Evolutionary conservation across 2,797 vertebrate species (phyloP).

Genomic region (Rhinatrema bivittatum): DNA sequence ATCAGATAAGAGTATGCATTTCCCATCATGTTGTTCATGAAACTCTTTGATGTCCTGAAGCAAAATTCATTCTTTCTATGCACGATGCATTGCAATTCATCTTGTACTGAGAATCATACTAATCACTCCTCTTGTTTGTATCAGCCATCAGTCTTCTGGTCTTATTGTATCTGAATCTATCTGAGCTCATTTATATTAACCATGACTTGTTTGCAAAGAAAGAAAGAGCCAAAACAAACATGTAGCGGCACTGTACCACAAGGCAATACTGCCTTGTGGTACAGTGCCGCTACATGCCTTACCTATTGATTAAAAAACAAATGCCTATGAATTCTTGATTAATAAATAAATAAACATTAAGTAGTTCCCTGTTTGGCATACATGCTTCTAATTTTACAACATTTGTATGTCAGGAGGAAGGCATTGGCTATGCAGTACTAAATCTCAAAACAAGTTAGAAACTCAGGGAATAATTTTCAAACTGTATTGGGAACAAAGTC

Average conservation of each 20-base stretch:
- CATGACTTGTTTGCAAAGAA: slow-evolving; percentile 52
- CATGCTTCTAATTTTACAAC: no score
- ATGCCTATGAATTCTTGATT: no score
- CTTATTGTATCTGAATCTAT: slow-evolving; percentile 65
- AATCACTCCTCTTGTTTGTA: slow-evolving; percentile 62
- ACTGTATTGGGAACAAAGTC: no score
- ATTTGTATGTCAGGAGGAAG: no score
- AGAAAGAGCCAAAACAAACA: slow-evolving; percentile 35
- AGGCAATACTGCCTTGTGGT: no score
- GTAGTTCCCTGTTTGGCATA: no score
- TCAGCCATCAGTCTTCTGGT: slow-evolving; percentile 65
- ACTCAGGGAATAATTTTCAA: no score
- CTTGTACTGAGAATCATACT: slow-evolving; percentile 67
- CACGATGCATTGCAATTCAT: slow-evolving; percentile 63
- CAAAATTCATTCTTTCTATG: slow-evolving; percentile 61
- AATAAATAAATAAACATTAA: no score
- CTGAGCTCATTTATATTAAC: slow-evolving; percentile 76
- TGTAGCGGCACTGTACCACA: neutral
- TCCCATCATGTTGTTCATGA: slow-evolving; percentile 40
- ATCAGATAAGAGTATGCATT: slow-evolving; percentile 31
- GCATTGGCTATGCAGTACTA: no score
- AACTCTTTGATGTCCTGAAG: slow-evolving; percentile 61
- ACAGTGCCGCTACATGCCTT: neutral
- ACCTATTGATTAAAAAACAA: no score
- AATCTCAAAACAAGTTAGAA: no score